Base-by-base conservation (phyloP, 2,113 vertebrate genomes). In the Salvator merianae region DNA sequence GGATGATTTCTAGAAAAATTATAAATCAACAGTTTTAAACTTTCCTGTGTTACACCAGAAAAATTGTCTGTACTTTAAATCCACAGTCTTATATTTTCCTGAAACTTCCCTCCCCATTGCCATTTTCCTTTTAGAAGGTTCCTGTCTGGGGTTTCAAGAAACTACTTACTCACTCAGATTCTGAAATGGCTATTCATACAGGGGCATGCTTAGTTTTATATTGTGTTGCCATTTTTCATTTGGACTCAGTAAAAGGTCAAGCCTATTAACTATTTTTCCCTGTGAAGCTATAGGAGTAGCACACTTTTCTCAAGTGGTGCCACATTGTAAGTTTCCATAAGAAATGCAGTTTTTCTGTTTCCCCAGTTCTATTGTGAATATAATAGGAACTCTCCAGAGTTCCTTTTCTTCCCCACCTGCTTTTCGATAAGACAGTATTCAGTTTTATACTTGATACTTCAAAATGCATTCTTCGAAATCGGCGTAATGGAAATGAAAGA, bases 201-300 rank as follows among this genome's bases (percentile, higher is more conserved):
- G 0, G 0, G 22, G 18, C 71, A 2, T 0, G 5, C 88, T 88
- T 47, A 18, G 13, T 76, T 36, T 82, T 40, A 24, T 20, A 74
- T 78, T 84, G n/a, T 80, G 13, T 62, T 16, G 26, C 34, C 70
- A 36, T 86, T 93, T 91, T 88, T 93, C 18, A 38, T 79, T 86
- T 90, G 74, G 34, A 32, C 22, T n/a, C n/a, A 83, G 66, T 8
- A 87, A 95, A 92, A 94, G 84, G 81, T 93, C 91, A 93, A 2
- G 85, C 47, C 38, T 91, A 63, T 92, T 87, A 90, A 85, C 7
- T 82, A 65, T 84, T 77, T 47, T 85, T 28, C 66, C 53, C 0
- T 72, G 34, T 30, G 53, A 86, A 77, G 38, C 30, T 79, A 28
- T 22, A 73, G 77, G 24, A 86, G 66, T 22, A 83, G 7, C 75